Conservation (phyloP, 2,797 vertebrate species). For the Syncerus caffer region DNA sequence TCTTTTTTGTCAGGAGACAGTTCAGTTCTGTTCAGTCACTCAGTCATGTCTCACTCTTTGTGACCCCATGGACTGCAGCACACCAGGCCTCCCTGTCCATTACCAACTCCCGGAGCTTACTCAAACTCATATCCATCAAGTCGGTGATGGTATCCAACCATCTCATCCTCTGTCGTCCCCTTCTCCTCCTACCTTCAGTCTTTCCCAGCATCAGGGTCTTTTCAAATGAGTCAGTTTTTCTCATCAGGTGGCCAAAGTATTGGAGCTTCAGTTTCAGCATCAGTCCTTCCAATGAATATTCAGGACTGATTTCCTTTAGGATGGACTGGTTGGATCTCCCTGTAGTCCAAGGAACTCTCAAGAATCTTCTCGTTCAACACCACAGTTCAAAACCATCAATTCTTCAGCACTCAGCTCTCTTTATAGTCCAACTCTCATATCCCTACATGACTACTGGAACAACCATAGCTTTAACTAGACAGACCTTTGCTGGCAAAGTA, state of each 20-base stretch:
- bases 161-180: neutral
- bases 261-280: neutral
- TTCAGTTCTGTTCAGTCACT: neutral
- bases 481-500: neutral
- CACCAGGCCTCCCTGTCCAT: neutral
- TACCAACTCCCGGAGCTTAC: neutral
- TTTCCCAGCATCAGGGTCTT: neutral
- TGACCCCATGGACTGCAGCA: neutral
- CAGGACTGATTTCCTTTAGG: neutral
- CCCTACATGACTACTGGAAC: neutral
- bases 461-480: neutral
- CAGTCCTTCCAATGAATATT: neutral
- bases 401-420: neutral
- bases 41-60: neutral
- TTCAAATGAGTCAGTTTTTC: neutral
- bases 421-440: neutral
- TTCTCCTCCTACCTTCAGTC: neutral
- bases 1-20: neutral
- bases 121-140: neutral
- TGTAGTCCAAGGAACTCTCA: neutral
- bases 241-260: neutral
- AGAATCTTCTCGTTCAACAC: neutral
- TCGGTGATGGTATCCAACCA: neutral
- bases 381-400: neutral
- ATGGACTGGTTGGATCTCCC: neutral